A percentile compares a stretch with the other conserved stretches of the same genome.
phyloP scores from a whole-genome alignment of 1,140 invertebrate species.

The Drosophila watanabei region DNA sequence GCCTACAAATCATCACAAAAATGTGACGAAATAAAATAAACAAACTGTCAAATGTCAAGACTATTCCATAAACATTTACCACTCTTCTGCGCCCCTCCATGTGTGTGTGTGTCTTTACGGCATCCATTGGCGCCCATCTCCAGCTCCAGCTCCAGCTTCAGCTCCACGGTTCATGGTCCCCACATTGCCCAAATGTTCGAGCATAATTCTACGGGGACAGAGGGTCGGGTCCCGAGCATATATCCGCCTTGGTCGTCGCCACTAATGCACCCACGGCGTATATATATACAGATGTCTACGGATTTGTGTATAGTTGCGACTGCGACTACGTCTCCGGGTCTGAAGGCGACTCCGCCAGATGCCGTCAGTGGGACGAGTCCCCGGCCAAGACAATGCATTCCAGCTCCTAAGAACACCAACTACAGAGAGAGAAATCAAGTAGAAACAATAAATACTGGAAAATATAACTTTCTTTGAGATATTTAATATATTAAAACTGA shows the following conservation, averaged over 20 bases:
- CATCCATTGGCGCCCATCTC: conserved; percentile 7
- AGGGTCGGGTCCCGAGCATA: conserved; percentile 21
- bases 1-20: conserved; percentile 82
- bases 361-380: conserved; percentile 42
- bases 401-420: neutral
- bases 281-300: conserved; percentile 39
- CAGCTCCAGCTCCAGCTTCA: no score
- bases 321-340: neutral
- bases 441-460: accelerated
- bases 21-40: conserved; percentile 84
- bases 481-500: neutral
- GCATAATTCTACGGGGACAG: conserved; percentile 52
- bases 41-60: conserved; percentile 82
- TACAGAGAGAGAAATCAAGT: neutral
- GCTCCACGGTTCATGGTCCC: no score
- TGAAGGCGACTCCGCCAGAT: conserved; percentile 42
- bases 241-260: conserved; percentile 36
- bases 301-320: conserved; percentile 30
- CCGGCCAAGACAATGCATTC: conserved; percentile 56
- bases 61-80: conserved; percentile 74
- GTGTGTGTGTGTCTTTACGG: conserved; percentile 7
- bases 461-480: neutral
- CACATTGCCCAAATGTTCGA: conserved; percentile 12
- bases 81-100: conserved; percentile 31
- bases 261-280: conserved; percentile 50